Evolutionary conservation across 2,113 vertebrate genomes (phyloP), one percentile per base, ranked within the genome.

Genomic region (Sinocyclocheilus rhinocerous): DNA sequence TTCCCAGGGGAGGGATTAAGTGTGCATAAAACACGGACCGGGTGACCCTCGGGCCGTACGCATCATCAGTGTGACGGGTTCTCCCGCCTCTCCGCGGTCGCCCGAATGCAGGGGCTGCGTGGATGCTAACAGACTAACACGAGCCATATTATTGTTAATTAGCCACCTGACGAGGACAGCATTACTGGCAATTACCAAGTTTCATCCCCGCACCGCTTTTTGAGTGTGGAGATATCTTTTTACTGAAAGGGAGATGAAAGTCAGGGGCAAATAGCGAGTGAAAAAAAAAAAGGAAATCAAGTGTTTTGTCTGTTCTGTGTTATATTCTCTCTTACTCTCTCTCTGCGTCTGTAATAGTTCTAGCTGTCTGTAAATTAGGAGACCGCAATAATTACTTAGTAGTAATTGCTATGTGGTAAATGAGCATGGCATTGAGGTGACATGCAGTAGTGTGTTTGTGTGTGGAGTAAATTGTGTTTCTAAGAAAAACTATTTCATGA

Each of bases 111-210:
- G n/a, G 69, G 87, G 83, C 83, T 78, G 83, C 70, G 84, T 48
- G 85, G 87, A 87, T 90, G 87, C 88, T 90, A 83, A 85, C 87
- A 91, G 89, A 89, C 86, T 90, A 91, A 91, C 88, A 89, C 87
- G 75, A 87, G 90, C 91, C 87, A 87, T 89, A 92, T 93, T 91
- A 90, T 91, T 92, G 91, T 86, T 94, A 93, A 94, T 94, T 94
- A 93, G 90, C 90, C 92, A 92, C 91, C 91, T 92, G 92, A 93
- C 91, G 93, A 93, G 89, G 89, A 92, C 90, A 90, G 85, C 90
- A 92, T 92, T 93, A 93, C 90, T 92, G 90, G 90, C 91, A 92
- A 92, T 93, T 94, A 93, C 87, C 90, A 90, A 89, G 90, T 93
- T 92, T 91, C 88, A 93, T 90, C 89, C 89, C 88, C 89, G 89